A percentile compares a stretch with the other conserved stretches of the same genome.
These are phyloP conservation scores for Agapetus fuscipes DNA, from an alignment of 2,888 invertebrate genomes.

Conservation along the genomic window DNA sequence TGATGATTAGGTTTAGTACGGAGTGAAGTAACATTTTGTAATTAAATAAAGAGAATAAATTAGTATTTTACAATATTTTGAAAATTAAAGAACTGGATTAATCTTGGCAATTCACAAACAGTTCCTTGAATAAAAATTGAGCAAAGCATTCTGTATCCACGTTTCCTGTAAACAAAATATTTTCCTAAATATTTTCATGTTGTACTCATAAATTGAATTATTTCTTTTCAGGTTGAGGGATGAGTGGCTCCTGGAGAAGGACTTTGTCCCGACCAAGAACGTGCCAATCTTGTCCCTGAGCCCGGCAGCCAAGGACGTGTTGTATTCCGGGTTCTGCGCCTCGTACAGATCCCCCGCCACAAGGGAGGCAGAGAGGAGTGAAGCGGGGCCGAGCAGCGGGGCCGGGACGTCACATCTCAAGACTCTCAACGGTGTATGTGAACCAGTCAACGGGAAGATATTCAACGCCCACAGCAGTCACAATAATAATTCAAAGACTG, in stretches of 20 bases:
- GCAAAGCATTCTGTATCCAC: too few species aligned
- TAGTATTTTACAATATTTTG: too few species aligned
- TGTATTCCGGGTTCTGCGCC: constrained; percentile 43
- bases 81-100: too few species aligned
- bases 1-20: too few species aligned
- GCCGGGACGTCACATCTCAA: constrained; percentile 32
- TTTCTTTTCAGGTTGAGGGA: constrained; percentile 67
- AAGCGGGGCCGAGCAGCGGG: constrained; percentile 23
- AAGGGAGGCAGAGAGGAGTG: constrained; percentile 9
- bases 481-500: constrained; percentile 21
- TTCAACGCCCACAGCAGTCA: constrained; percentile 12
- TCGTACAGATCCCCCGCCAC: constrained; percentile 30
- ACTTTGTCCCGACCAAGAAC: constrained; percentile 52
- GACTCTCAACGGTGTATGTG: constrained; percentile 14
- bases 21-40: too few species aligned
- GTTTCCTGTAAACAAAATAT: too few species aligned
- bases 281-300: constrained; percentile 47
- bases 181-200: too few species aligned
- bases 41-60: too few species aligned
- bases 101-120: too few species aligned
- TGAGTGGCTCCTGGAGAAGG: constrained; percentile 74
- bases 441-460: constrained; percentile 8
- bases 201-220: too few species aligned
- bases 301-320: constrained; percentile 38
- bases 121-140: too few species aligned